Percentiles rank a stretch among this genome's conserved stretches.
Evolutionary conservation across 1,140 invertebrate species (phyloP).

Genomic region (Rhizoglyphus robini): DNA sequence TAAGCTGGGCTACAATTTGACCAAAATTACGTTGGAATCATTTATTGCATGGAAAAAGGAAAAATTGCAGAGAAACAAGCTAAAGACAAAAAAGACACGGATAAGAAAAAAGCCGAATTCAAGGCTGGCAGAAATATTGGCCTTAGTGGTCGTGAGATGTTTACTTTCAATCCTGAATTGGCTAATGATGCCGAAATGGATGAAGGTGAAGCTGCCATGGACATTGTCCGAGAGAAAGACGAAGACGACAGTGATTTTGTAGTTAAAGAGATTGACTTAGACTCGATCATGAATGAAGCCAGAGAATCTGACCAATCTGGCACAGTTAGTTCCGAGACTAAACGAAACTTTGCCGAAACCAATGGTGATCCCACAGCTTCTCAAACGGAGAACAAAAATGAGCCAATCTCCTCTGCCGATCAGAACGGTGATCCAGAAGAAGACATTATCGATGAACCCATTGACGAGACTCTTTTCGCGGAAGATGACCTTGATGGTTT

Average conservation of each 20-base stretch:
- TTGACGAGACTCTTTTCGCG: conserved; percentile 91
- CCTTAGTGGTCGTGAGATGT: conserved; percentile 95
- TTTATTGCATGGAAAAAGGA: conserved; percentile 97
- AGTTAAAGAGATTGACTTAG: conserved; percentile 31
- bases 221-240: conserved; percentile 40
- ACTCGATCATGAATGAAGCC: conserved; percentile 24
- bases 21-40: conserved; percentile 85
- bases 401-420: neutral
- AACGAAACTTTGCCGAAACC: conserved; percentile 34
- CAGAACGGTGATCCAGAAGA: too few species aligned
- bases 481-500: conserved; percentile 55
- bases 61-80: conserved; percentile 73
- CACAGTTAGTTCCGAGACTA: too few species aligned
- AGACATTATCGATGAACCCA: conserved; percentile 42
- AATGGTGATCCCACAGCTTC: neutral
- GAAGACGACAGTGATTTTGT: conserved; percentile 37
- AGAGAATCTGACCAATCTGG: conserved; percentile 47
- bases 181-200: conserved; percentile 50
- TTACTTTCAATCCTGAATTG: conserved; percentile 93
- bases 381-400: conserved; percentile 13
- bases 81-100: conserved; percentile 58
- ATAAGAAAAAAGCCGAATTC: conserved; percentile 79
- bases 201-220: conserved; percentile 58
- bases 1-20: conserved; percentile 64
- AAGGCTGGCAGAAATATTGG: conserved; percentile 78